Evolutionary conservation across 2,797 vertebrate genomes (phyloP), one percentile per base, ranked within the genome.

Genomic region (Acipenser transmontanus): DNA sequence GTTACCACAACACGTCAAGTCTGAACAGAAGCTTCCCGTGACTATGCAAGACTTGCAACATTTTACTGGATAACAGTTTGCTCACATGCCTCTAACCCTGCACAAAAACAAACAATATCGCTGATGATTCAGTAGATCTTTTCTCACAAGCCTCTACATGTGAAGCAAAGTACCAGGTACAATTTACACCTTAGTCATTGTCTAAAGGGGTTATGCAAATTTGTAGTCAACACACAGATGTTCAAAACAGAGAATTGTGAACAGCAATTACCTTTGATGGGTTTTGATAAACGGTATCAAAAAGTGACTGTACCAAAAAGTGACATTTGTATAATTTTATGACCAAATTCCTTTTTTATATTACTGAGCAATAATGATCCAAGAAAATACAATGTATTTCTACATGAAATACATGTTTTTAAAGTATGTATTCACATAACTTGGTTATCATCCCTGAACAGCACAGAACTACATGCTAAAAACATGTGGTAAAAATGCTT

Each of bases 111-210:
- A 57, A 70, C 67, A 60, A 63, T 72, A 62, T 34, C 63, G 50
- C n/a, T 7, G 61, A 66, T 57, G 65, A 69, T 67, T 68, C 66
- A 72, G 50, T 69, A 17, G 52, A 48, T 62, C 47, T 63, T 54
- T n/a, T 6, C 63, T 56, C 63, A 59, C 68, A 73, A 72, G 81
- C 67, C 77, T 59, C 69, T 73, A 77, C 83, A 79, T 65, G 79
- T 70, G 75, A 66, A 59, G 67, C 61, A 70, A 70, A 71, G 74
- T 67, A 70, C 72, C 73, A 67, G 47, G 70, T 71, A 69, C 66
- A 76, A 77, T 73, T 71, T 77, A 74, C 81, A 78, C 79, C 75
- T 69, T 56, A 81, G 77, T 80, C 83, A 85, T 82, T 82, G 79
- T 84, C 80, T 34, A 74, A 75, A 76, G 69, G 68, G 77, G 74